Evolutionary conservation across 2,797 vertebrate species (phyloP).

Genomic region (Alcedo quadribrachys): DNA sequence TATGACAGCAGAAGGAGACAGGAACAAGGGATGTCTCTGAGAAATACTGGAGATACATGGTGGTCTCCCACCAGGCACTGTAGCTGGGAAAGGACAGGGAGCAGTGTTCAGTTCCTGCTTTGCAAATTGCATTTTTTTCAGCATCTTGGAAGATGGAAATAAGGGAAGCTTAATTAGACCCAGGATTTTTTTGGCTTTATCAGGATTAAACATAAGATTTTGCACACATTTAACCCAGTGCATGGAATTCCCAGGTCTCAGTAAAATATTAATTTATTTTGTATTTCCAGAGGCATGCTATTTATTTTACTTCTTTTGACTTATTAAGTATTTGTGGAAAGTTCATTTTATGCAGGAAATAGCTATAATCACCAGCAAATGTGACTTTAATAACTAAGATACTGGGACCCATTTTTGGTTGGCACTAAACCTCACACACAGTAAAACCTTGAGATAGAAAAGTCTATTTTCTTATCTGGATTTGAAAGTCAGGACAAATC

Average conservation of each 20-base stretch:
- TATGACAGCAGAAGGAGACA: not conserved
- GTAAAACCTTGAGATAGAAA: slow-evolving; percentile 66
- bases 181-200: slow-evolving; percentile 10
- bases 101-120: not conserved
- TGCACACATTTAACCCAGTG: not conserved
- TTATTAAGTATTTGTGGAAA: slow-evolving; percentile 71
- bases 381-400: slow-evolving; percentile 73
- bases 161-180: not conserved
- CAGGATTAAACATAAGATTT: not conserved
- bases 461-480: slow-evolving; percentile 67
- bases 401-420: slow-evolving; percentile 62
- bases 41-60: not conserved
- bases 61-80: not conserved
- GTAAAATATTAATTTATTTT: slow-evolving; percentile 50
- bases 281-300: slow-evolving; percentile 45
- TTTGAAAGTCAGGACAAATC: slow-evolving; percentile 75
- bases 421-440: slow-evolving; percentile 43
- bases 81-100: not conserved
- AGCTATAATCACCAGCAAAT: slow-evolving; percentile 72
- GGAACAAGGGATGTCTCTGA: not conserved
- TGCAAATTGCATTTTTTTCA: not conserved
- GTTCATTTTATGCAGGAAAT: slow-evolving; percentile 75
- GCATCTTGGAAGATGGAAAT: not conserved
- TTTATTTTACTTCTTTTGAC: slow-evolving; percentile 61
- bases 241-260: not conserved